Conservation (phyloP, 1,140 invertebrate genomes). For the Leptoteleia sp. region DNA sequence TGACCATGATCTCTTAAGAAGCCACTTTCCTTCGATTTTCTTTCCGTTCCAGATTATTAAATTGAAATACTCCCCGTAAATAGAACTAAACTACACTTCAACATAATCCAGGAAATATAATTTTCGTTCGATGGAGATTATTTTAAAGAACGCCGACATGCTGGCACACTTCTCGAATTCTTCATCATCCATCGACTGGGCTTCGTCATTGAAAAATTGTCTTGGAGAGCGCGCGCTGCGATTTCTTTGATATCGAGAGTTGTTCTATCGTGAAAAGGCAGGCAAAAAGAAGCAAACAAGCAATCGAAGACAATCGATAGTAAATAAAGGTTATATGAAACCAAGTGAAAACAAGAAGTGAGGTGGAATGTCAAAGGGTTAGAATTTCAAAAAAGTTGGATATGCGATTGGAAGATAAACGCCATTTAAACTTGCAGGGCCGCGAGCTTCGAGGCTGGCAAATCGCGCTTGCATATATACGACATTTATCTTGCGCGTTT, state of each 20-base stretch:
- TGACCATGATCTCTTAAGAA: too few species aligned
- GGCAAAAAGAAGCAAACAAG: slow-evolving; percentile 33
- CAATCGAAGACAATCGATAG: slow-evolving; percentile 38
- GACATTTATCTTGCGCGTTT: slow-evolving; percentile 51
- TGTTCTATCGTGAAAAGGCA: slow-evolving; percentile 51
- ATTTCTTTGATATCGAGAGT: slow-evolving; percentile 60
- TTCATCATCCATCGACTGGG: slow-evolving; percentile 52
- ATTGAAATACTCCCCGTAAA: too few species aligned
- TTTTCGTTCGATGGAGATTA: too few species aligned
- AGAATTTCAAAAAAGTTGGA: slow-evolving; percentile 45
- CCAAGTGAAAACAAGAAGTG: slow-evolving; percentile 56
- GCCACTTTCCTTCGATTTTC: too few species aligned
- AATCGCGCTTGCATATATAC: slow-evolving; percentile 22
- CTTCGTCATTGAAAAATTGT: slow-evolving; percentile 60
- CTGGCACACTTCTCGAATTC: slow-evolving; percentile 46
- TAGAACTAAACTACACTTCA: too few species aligned
- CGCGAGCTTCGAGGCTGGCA: slow-evolving; percentile 13
- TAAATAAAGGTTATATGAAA: slow-evolving; percentile 50
- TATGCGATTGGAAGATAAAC: slow-evolving; percentile 53
- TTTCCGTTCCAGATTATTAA: too few species aligned
- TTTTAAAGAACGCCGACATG: slow-evolving; percentile 28
- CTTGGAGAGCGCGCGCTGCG: slow-evolving; percentile 37
- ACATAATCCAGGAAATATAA: too few species aligned
- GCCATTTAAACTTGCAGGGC: slow-evolving; percentile 32
- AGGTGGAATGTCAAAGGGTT: slow-evolving; percentile 52